A percentile compares a stretch with the other conserved stretches of the same genome.
phyloP scores from a whole-genome alignment of 2,113 vertebrate genomes.

The Cyprinodon brontotheroides region DNA sequence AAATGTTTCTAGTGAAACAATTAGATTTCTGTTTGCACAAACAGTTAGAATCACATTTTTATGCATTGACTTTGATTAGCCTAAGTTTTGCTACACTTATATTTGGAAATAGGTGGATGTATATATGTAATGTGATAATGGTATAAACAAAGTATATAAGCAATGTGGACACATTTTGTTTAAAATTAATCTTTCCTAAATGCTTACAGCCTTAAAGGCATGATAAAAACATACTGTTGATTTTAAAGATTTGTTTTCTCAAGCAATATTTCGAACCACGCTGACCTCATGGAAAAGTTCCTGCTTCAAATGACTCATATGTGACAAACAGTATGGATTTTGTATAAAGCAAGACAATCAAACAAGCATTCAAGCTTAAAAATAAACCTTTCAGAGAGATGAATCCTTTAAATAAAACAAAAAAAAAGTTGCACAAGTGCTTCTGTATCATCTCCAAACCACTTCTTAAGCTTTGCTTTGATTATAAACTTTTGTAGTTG shows the following conservation, averaged over 20 bases:
- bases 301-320: background rate
- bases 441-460: background rate
- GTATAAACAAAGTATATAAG: slow-evolving; percentile 13
- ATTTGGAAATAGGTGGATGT: background rate
- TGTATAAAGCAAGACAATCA: background rate
- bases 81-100: background rate
- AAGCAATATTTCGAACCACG: background rate
- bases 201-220: slow-evolving; percentile 3
- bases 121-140: too few species aligned
- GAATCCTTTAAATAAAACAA: slow-evolving; percentile 14
- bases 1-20: background rate
- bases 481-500: background rate
- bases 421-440: background rate
- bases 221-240: slow-evolving; percentile 8
- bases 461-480: background rate
- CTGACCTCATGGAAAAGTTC: background rate
- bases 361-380: background rate
- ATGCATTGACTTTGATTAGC: background rate
- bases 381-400: slow-evolving; percentile 2
- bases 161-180: slow-evolving; percentile 41
- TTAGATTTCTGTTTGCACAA: background rate
- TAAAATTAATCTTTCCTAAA: slow-evolving; percentile 43
- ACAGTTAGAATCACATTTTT: background rate
- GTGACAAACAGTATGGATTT: background rate
- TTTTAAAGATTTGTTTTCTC: background rate